These are phyloP conservation scores for Druceiella hillmani DNA, from an alignment of 2,888 invertebrate species.

Conservation along the genomic window DNA sequence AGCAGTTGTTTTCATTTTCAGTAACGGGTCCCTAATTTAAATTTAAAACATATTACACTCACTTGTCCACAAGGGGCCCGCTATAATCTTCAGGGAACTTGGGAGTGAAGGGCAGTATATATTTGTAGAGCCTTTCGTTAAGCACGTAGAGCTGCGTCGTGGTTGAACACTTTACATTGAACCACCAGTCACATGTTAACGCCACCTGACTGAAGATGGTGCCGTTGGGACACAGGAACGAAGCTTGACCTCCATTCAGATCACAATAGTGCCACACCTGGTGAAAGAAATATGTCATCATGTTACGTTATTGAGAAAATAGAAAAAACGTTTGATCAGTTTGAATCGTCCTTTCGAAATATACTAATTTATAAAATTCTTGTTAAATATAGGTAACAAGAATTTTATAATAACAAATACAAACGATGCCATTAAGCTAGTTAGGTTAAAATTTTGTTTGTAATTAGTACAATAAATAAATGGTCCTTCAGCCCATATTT, in stretches of 20 bases:
- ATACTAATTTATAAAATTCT: no score
- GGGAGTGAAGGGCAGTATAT: conserved; percentile 78
- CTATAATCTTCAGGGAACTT: conserved; percentile 88
- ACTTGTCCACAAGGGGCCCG: conserved; percentile 83
- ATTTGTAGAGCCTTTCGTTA: conserved; percentile 84
- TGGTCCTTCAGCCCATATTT: no score
- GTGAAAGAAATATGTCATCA: conserved; percentile 17
- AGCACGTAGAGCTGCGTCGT: conserved; percentile 82
- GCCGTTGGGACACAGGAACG: conserved; percentile 85
- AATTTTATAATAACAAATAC: no score
- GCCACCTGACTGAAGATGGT: conserved; percentile 88
- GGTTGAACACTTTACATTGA: conserved; percentile 80
- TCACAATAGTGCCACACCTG: conserved; percentile 93
- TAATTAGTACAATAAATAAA: no score
- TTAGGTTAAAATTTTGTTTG: no score
- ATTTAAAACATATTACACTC: no score
- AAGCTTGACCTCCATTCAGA: conserved; percentile 84
- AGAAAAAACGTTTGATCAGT: background rate
- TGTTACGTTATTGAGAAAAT: background rate
- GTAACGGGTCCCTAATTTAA: background rate
- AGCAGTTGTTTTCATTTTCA: conserved; percentile 4
- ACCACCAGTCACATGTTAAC: conserved; percentile 91
- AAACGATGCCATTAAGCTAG: no score
- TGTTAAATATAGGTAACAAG: no score
- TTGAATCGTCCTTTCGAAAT: background rate